phyloP scores from a whole-genome alignment of 2,113 vertebrate species.

The Entosphenus tridentatus region DNA sequence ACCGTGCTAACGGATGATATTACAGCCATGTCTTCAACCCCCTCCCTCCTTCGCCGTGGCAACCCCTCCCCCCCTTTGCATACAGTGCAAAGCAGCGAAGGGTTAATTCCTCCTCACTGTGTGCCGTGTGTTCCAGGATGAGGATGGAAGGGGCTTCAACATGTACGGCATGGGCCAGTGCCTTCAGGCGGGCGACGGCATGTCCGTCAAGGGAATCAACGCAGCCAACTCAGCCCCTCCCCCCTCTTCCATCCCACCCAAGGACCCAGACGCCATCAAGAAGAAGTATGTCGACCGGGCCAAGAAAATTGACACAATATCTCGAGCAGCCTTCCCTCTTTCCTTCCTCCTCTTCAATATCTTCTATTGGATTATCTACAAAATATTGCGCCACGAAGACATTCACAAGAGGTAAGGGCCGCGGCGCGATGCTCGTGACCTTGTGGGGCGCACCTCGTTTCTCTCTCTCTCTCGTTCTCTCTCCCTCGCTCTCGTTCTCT shows the following conservation, averaged over 20 bases:
- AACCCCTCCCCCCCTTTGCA: too few relatives aligned
- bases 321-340: slow-evolving; percentile 74
- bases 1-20: too few relatives aligned
- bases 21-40: too few relatives aligned
- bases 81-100: too few relatives aligned
- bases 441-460: too few relatives aligned
- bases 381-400: slow-evolving; percentile 88
- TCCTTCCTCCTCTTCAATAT: slow-evolving; percentile 97
- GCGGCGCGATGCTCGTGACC: too few relatives aligned
- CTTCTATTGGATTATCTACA: slow-evolving; percentile 99
- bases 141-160: slow-evolving; percentile 44
- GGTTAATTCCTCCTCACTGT: too few relatives aligned
- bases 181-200: slow-evolving; percentile 59
- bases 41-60: too few relatives aligned
- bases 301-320: slow-evolving; percentile 94
- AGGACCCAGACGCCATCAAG: slow-evolving; percentile 58
- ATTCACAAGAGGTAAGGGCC: slow-evolving; percentile 42
- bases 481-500: too few relatives aligned
- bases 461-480: too few relatives aligned
- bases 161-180: slow-evolving; percentile 72
- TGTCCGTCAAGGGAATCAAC: slow-evolving; percentile 32
- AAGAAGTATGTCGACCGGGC: slow-evolving; percentile 95
- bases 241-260: slow-evolving; percentile 20
- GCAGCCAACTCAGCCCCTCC: slow-evolving; percentile 4
- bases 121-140: slow-evolving; percentile 18